Percentiles rank a stretch among this genome's conserved stretches.
These are phyloP conservation scores for Bombus affinis DNA, from an alignment of 1,140 invertebrate genomes.

Conservation along the genomic window DNA sequence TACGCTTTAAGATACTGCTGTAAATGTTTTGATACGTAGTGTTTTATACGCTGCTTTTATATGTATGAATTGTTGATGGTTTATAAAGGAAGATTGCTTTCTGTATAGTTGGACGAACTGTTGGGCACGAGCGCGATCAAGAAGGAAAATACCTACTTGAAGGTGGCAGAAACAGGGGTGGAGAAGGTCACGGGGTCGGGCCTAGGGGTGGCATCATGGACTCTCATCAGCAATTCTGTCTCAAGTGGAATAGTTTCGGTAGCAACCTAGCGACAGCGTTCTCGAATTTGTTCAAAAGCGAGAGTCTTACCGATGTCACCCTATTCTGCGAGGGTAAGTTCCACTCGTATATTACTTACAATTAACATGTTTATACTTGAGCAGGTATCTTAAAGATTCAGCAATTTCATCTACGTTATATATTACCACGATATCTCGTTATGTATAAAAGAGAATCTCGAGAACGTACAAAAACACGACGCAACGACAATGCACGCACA, in stretches of 20 bases:
- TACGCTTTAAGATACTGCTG: background rate
- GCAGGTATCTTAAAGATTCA: too few relatives aligned
- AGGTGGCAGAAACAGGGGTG: slow-evolving; percentile 76
- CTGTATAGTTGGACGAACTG: slow-evolving; percentile 78
- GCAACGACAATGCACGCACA: too few relatives aligned
- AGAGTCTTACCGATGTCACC: slow-evolving; percentile 94
- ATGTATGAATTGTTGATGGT: background rate
- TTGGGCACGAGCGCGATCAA: slow-evolving; percentile 78
- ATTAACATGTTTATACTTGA: background rate
- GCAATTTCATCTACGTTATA: background rate
- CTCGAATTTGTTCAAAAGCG: slow-evolving; percentile 94
- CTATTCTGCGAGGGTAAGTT: slow-evolving; percentile 94
- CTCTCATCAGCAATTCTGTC: slow-evolving; percentile 93
- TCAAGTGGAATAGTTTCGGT: slow-evolving; percentile 96
- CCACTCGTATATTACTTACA: background rate
- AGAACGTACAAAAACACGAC: too few relatives aligned
- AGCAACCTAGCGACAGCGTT: slow-evolving; percentile 93
- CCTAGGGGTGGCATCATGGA: slow-evolving; percentile 86
- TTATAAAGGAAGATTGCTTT: slow-evolving; percentile 7
- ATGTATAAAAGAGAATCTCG: too few relatives aligned
- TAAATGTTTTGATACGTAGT: background rate
- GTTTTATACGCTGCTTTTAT: background rate
- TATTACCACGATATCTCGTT: background rate
- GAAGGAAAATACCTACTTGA: slow-evolving; percentile 75
- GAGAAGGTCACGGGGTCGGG: slow-evolving; percentile 76